phyloP scores from a whole-genome alignment of 2,797 vertebrate genomes.

The Sphaeramia orbicularis region DNA sequence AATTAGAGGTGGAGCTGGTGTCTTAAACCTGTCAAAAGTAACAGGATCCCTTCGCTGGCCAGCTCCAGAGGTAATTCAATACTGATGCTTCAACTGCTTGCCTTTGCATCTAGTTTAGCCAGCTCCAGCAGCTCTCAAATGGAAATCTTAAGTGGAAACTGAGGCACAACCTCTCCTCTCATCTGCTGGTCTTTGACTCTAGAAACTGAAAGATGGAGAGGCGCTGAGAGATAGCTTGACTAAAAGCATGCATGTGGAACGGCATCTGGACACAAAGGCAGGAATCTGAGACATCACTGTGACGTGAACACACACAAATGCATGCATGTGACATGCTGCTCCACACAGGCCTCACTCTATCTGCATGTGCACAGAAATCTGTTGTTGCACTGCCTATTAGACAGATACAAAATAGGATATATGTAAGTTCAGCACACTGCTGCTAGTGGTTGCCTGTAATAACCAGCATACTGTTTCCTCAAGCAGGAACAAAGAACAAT shows the following conservation, averaged over 20 bases:
- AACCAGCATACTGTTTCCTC: conserved; percentile 72
- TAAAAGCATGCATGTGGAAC: conserved; percentile 83
- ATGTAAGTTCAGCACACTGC: conserved; percentile 58
- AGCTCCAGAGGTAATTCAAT: conserved; percentile 69
- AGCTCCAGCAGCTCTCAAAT: conserved; percentile 30
- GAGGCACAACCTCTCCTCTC: conserved; percentile 31
- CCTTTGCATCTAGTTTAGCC: conserved; percentile 24
- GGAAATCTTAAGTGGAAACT: conserved; percentile 59
- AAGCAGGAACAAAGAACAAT: conserved; percentile 83
- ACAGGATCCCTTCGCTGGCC: conserved; percentile 64
- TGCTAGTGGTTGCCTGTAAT: conserved; percentile 63
- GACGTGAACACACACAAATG: conserved; percentile 47
- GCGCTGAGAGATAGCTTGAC: conserved; percentile 52
- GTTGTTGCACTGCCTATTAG: conserved; percentile 27
- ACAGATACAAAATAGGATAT: conserved; percentile 36
- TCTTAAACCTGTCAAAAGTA: conserved; percentile 75
- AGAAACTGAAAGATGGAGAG: conserved; percentile 54
- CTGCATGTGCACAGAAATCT: conserved; percentile 28
- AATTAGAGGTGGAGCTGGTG: conserved; percentile 70
- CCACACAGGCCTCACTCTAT: conserved; percentile 3
- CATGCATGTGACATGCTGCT: conserved; percentile 15
- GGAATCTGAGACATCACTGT: conserved; percentile 79
- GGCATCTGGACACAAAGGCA: conserved; percentile 86
- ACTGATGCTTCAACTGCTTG: conserved; percentile 60
- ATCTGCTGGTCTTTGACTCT: conserved; percentile 48